Conservation (phyloP, 2,888 invertebrate species). For the Pomacea canaliculata region DNA sequence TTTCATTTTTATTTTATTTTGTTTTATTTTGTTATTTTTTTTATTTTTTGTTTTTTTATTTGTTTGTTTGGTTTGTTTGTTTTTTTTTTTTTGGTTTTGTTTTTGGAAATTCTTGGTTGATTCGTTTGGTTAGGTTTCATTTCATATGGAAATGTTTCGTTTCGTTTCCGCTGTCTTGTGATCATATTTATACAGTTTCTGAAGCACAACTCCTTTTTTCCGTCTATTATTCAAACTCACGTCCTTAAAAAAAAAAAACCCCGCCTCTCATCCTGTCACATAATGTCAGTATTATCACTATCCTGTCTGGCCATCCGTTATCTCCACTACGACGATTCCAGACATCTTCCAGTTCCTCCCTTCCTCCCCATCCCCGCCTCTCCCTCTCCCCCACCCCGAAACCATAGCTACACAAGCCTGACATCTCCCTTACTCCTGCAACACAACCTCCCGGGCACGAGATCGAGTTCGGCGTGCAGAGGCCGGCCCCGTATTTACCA, state of each 20-base stretch:
- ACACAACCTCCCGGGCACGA: not conserved
- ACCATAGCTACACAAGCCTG: slow-evolving; percentile 8
- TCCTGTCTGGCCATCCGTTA: no score
- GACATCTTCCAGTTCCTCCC: not conserved
- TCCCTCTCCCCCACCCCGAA: not conserved
- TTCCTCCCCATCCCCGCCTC: not conserved
- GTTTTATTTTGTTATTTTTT: no score
- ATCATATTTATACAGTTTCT: no score
- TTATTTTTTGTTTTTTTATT: not conserved
- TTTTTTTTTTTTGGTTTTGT: slow-evolving; percentile 8
- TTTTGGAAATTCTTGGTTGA: not conserved
- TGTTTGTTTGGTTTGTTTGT: slow-evolving; percentile 11
- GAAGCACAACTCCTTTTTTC: no score
- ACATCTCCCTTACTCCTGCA: slow-evolving; percentile 14
- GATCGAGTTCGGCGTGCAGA: not conserved
- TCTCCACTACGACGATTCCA: not conserved
- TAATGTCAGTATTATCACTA: no score
- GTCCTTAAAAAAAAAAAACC: not conserved
- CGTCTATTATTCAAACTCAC: not conserved
- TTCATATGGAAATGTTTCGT: no score
- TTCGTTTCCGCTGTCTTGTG: no score
- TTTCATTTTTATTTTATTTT: no score
- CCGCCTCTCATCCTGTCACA: not conserved
- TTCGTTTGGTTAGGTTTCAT: no score
- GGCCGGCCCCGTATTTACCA: slow-evolving; percentile 26